Base-by-base conservation (phyloP, 1,140 invertebrate species). In the Drosophila ambigua region DNA sequence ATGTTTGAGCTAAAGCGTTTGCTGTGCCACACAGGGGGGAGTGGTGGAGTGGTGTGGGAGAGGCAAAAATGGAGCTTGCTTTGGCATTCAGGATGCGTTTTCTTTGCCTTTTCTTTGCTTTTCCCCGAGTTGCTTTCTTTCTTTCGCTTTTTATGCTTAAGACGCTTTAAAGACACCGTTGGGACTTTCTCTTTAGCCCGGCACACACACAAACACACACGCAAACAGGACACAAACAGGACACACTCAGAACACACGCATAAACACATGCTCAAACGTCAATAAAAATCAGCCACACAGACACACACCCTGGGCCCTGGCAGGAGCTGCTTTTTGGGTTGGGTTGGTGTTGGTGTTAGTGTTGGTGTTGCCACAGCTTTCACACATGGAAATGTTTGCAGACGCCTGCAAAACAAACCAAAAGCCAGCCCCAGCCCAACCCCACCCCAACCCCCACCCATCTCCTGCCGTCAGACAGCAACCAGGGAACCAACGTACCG, bases 251-350 rank as follows among this genome's bases (percentile, higher is more conserved):
- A 46, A 54, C 48, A 58, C 54, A 75, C 65, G 72, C 77, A 85
- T 85, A 85, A 85, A 85, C 82, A 85, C 82, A 87, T 82, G 77
- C 82, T 85, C 82, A 82, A 77, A 77, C 82, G 82, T 85, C 82
- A 87, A 85, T 85, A 85, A 85, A 85, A 85, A 85, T 85, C 82
- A 85, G 82, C 82, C 77, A 64, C 68, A 62, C 23, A 57, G 15
- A 62, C 49, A 45, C 20, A n/a, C n/a, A n/a, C n/a, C n/a, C n/a
- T n/a, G n/a, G n/a, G n/a, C 26, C 26, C 26, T 28, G 50, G 24
- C 45, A 44, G 48, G 54, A 49, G 35, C 20, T 35, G 31, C 31
- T 35, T 9, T 28, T 35, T 35, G 31, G 31, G 31, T 31, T 8
- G 31, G 53, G 55, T 45, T 50, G 41, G n/a, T 71, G 55, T 63